Evolutionary conservation across 2,888 invertebrate genomes (phyloP).

Genomic region (Trichogramma dendrolimi): DNA sequence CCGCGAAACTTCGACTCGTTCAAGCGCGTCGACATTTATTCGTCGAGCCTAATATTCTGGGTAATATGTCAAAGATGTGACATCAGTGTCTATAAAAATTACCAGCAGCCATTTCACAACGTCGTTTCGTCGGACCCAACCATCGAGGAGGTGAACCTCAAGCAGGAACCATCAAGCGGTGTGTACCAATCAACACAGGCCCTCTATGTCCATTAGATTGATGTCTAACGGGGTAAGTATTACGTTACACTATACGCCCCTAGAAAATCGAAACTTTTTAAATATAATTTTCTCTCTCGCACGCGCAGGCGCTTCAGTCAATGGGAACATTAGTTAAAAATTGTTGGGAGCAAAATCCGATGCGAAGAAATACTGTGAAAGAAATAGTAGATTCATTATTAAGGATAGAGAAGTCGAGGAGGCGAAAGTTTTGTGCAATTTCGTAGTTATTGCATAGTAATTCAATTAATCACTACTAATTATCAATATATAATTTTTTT

Average conservation of each 20-base stretch:
- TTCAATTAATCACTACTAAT: too few species aligned
- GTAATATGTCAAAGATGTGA: constrained; percentile 88
- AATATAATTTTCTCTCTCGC: constrained; percentile 18
- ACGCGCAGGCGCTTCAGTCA: constrained; percentile 68
- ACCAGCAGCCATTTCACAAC: constrained; percentile 93
- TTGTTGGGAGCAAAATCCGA: constrained; percentile 96
- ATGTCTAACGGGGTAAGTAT: constrained; percentile 63
- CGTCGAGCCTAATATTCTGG: constrained; percentile 94
- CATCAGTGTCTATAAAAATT: constrained; percentile 80
- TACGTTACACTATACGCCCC: neutral
- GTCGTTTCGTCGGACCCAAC: constrained; percentile 91
- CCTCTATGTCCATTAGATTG: constrained; percentile 90
- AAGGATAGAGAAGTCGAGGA: too few species aligned
- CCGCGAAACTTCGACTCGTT: constrained; percentile 93
- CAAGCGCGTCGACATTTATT: constrained; percentile 97
- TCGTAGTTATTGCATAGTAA: too few species aligned
- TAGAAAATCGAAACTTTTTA: neutral
- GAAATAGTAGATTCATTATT: too few species aligned
- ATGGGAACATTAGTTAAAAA: constrained; percentile 95
- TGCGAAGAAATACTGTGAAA: constrained; percentile 79
- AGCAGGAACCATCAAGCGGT: constrained; percentile 64
- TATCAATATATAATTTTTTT: too few species aligned
- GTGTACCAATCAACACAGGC: constrained; percentile 80
- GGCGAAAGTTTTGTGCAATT: too few species aligned
- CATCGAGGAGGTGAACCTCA: constrained; percentile 81